Evolutionary conservation across 2,888 invertebrate species (phyloP).

Genomic region (Machimus atricapillus): DNA sequence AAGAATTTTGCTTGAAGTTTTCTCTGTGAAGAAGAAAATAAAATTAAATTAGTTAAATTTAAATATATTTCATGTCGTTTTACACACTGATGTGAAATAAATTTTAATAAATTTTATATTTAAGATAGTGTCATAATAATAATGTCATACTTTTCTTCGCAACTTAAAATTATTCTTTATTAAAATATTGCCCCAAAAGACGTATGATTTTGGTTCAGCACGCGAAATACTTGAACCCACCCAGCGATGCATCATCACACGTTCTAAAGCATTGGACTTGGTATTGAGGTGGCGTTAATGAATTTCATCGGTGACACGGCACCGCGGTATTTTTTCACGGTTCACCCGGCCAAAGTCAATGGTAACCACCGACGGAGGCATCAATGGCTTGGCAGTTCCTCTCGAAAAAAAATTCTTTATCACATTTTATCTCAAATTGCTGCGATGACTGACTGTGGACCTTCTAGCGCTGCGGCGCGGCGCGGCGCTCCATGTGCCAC

Average conservation of each 20-base stretch:
- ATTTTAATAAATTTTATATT: too few species aligned
- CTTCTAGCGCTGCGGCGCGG: not conserved
- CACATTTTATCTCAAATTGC: constrained; percentile 10
- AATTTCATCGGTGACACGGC: constrained; percentile 2
- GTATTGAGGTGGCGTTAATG: not conserved
- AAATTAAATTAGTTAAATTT: not conserved
- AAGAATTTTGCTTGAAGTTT: constrained; percentile 46
- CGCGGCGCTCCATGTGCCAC: not conserved
- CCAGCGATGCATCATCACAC: not conserved
- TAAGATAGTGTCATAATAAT: too few species aligned
- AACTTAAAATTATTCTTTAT: too few species aligned
- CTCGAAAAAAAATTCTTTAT: not conserved
- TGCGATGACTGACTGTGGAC: not conserved
- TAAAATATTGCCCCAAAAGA: too few species aligned
- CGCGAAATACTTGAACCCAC: not conserved
- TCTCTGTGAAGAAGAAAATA: not conserved
- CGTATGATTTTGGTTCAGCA: too few species aligned
- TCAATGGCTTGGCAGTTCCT: not conserved
- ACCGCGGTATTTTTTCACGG: not conserved
- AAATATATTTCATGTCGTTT: too few species aligned
- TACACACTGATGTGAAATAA: too few species aligned
- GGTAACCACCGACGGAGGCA: not conserved
- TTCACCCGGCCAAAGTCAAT: constrained; percentile 9
- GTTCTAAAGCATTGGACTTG: not conserved
- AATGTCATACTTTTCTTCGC: too few species aligned